These are phyloP conservation scores for Oscarella lobularis DNA, from an alignment of 37 sponge, comb jelly and placozoan genomes.

Conservation along the genomic window DNA sequence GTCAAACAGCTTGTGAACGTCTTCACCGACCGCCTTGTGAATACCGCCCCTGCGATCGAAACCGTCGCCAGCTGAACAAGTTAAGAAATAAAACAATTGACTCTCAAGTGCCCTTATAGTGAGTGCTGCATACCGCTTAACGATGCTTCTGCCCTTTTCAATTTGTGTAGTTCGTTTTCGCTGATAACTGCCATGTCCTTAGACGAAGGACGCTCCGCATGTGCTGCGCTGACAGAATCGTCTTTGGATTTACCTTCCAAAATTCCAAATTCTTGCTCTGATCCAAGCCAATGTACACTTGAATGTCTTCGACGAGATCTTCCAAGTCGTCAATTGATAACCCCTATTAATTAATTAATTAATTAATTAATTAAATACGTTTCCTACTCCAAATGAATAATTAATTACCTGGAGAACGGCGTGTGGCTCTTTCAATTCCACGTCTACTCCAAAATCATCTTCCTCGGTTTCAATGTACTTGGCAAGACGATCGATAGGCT, in stretches of 20 bases:
- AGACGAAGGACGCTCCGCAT: neutral
- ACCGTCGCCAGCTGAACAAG: neutral
- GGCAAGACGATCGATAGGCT: constrained; percentile 95
- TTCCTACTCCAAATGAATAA: too few relatives aligned
- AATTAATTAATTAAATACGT: neutral
- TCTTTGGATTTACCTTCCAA: constrained; percentile 39
- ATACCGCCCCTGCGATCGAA: constrained; percentile 64
- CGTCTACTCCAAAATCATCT: constrained; percentile 65
- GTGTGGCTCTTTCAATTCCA: constrained; percentile 86
- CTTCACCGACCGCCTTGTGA: constrained; percentile 59
- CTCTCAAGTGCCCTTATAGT: neutral
- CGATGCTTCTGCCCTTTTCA: constrained; percentile 12
- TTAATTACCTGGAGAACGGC: constrained; percentile 46
- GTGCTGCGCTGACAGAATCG: neutral
- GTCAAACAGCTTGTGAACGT: constrained; percentile 63
- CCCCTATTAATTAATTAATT: constrained; percentile 28
- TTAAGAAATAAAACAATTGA: neutral
- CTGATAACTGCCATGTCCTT: constrained; percentile 19
- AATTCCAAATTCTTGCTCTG: constrained; percentile 50
- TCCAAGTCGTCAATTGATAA: constrained; percentile 71
- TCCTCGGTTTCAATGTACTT: constrained; percentile 64
- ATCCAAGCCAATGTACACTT: constrained; percentile 81
- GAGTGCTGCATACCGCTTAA: too few relatives aligned
- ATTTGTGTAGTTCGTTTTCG: constrained; percentile 63
- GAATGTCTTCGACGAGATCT: constrained; percentile 92